A percentile compares a stretch with the other conserved stretches of the same genome.
Conservation (phyloP, 2,888 invertebrate genomes). For the Eugnorisma glareosa region DNA sequence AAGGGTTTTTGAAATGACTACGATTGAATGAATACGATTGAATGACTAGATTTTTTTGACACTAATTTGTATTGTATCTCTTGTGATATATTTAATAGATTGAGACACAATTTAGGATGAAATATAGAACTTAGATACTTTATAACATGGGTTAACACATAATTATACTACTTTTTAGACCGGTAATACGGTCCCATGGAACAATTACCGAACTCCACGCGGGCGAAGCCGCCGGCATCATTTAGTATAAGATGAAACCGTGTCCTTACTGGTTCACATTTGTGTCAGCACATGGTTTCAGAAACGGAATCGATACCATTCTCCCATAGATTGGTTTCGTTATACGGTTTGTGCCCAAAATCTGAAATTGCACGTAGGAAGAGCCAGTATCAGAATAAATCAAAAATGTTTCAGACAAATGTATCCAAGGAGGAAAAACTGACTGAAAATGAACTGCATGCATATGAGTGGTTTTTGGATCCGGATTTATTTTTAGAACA, state of each 20-base stretch:
- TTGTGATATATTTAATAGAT: background rate
- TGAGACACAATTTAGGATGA: background rate
- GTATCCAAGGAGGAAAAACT: background rate
- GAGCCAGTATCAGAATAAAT: background rate
- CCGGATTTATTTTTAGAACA: background rate
- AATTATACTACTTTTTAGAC: background rate
- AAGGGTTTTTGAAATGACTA: background rate
- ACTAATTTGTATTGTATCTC: background rate
- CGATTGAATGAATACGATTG: too few relatives aligned
- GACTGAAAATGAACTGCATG: background rate
- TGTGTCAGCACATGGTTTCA: constrained; percentile 12
- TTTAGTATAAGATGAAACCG: background rate
- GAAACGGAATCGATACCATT: background rate
- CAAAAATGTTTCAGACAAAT: constrained; percentile 17
- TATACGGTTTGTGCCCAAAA: constrained; percentile 1
- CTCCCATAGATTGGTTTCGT: constrained; percentile 36
- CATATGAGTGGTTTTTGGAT: constrained; percentile 7
- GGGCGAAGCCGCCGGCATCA: background rate
- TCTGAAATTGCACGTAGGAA: constrained; percentile 2
- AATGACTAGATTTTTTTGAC: too few relatives aligned
- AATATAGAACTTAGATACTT: background rate
- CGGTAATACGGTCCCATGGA: background rate
- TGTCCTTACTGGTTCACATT: constrained; percentile 1
- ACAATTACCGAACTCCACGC: background rate
- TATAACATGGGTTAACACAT: background rate